These are phyloP conservation scores for Tenthredo livida DNA, from an alignment of 2,888 invertebrate species.

Conservation along the genomic window DNA sequence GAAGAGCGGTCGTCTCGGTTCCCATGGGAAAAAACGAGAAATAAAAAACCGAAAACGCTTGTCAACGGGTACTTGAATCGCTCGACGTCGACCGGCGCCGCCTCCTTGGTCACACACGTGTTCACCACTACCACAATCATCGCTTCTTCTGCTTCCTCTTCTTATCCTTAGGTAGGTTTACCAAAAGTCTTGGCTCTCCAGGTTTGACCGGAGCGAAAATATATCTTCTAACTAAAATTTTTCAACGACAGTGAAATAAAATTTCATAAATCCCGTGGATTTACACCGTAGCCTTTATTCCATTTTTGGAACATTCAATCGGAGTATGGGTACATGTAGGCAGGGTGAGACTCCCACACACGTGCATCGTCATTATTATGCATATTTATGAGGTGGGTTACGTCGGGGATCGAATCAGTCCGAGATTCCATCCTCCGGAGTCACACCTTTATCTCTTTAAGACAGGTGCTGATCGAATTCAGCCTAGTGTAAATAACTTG, in stretches of 20 bases:
- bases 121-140: background rate
- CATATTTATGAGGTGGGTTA: constrained; percentile 41
- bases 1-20: background rate
- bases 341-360: background rate
- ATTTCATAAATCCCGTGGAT: background rate
- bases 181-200: background rate
- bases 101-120: constrained; percentile 12
- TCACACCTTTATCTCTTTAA: constrained; percentile 1
- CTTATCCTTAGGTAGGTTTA: background rate
- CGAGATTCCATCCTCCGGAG: constrained; percentile 16
- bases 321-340: background rate
- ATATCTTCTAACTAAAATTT: background rate
- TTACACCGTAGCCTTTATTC: background rate
- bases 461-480: background rate
- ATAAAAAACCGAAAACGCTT: constrained; percentile 7
- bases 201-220: background rate
- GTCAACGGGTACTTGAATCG: constrained; percentile 40
- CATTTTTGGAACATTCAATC: background rate
- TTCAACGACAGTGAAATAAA: background rate
- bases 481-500: background rate
- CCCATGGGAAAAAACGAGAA: constrained; percentile 23
- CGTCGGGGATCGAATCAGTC: background rate
- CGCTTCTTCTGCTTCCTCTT: background rate
- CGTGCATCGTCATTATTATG: constrained; percentile 22
- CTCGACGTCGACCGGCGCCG: constrained; percentile 16